These are phyloP conservation scores for Diarsia mendica DNA, from an alignment of 2,888 invertebrate genomes.

Conservation along the genomic window DNA sequence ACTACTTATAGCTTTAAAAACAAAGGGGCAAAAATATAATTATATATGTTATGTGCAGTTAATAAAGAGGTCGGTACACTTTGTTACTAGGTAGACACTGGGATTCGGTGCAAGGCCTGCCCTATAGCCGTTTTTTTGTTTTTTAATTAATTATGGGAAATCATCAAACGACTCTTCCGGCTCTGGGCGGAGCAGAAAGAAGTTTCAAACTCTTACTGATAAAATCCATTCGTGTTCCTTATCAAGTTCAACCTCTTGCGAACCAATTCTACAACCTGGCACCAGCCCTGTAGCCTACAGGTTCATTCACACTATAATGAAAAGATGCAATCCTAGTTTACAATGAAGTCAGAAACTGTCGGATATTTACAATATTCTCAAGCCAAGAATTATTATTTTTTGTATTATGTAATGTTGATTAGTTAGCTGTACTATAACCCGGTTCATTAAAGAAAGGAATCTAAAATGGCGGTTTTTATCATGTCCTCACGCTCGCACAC, in stretches of 20 bases:
- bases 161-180: too few species aligned
- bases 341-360: not conserved
- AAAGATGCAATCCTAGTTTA: not conserved
- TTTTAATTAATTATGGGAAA: too few species aligned
- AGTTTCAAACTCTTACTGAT: too few species aligned
- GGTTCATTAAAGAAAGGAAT: too few species aligned
- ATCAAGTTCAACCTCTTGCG: too few species aligned
- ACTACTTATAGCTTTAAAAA: constrained; percentile 3
- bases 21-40: not conserved
- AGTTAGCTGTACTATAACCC: not conserved
- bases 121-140: not conserved
- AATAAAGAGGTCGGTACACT: not conserved
- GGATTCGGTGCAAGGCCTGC: not conserved
- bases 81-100: not conserved
- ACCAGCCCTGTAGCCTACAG: not conserved
- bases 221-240: too few species aligned
- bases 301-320: not conserved
- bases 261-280: too few species aligned
- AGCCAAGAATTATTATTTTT: not conserved
- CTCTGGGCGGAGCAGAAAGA: too few species aligned
- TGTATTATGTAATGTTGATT: not conserved
- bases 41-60: not conserved
- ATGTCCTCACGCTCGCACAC: too few species aligned
- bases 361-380: not conserved
- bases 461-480: too few species aligned